phyloP scores from a whole-genome alignment of 2,888 invertebrate species.

The Acleris emargana region DNA sequence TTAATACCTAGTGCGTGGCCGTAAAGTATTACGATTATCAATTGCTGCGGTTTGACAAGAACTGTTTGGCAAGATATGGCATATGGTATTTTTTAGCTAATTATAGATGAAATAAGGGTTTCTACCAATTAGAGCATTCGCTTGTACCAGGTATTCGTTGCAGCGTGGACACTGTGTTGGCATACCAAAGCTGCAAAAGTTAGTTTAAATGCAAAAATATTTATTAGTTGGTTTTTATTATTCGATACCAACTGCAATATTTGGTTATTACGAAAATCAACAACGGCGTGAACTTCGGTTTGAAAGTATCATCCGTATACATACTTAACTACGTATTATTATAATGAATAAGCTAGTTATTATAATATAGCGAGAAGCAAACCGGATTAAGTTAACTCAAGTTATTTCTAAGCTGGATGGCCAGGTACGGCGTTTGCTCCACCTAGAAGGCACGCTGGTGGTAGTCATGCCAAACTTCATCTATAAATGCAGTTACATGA shows the following conservation, averaged over 20 bases:
- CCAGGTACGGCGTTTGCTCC: not conserved
- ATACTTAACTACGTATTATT: not conserved
- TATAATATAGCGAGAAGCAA: not conserved
- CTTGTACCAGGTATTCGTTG: not conserved
- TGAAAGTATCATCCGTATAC: not conserved
- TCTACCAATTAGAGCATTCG: not conserved
- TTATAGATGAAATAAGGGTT: not conserved
- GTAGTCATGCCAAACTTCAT: conserved; percentile 3
- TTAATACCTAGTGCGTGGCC: too few species aligned
- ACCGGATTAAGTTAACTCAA: not conserved
- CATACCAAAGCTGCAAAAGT: too few species aligned
- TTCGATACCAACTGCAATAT: not conserved
- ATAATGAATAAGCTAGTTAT: not conserved
- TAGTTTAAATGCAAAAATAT: too few species aligned
- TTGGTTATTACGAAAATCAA: not conserved
- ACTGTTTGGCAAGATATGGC: not conserved
- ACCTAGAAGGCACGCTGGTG: conserved; percentile 5
- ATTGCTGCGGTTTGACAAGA: not conserved
- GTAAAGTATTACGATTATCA: too few species aligned
- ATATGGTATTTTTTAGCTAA: not conserved
- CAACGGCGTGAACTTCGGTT: not conserved
- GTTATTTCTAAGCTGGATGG: not conserved
- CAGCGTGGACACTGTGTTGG: too few species aligned
- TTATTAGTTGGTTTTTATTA: too few species aligned
- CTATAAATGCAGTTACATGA: not conserved